A percentile compares a stretch with the other conserved stretches of the same genome.
Conservation (phyloP, 2,113 vertebrate species). For the Chrysemys picta region DNA sequence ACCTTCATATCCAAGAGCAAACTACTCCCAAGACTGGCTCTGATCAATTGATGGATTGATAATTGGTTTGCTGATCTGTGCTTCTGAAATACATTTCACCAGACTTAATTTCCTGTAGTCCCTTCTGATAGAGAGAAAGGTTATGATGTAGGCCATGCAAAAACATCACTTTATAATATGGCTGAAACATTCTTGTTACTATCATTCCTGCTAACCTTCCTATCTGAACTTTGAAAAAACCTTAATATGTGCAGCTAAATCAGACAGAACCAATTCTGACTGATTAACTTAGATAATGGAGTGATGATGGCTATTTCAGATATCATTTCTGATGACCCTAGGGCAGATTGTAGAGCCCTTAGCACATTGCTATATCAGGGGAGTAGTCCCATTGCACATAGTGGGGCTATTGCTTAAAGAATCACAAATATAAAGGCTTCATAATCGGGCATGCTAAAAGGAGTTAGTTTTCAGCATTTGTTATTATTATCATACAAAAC, state of each 20-base stretch:
- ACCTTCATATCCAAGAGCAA: constrained; percentile 57
- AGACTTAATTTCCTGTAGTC: neutral
- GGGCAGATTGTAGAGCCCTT: neutral
- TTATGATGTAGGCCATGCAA: neutral
- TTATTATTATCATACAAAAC: neutral
- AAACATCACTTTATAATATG: constrained; percentile 1
- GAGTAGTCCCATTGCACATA: neutral
- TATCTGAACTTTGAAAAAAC: constrained; percentile 55
- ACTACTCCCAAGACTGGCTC: constrained; percentile 62
- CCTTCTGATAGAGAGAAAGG: constrained; percentile 11
- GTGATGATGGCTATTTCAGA: neutral
- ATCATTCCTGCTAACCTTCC: constrained; percentile 43
- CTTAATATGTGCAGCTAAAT: constrained; percentile 33
- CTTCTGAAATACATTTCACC: neutral
- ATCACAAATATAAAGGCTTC: neutral
- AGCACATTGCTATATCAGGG: neutral
- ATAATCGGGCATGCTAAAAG: neutral
- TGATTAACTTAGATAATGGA: neutral
- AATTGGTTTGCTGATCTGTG: constrained; percentile 50
- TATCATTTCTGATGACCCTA: neutral
- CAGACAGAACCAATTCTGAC: neutral
- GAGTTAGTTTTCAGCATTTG: no score
- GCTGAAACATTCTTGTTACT: neutral
- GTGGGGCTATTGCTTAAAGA: neutral
- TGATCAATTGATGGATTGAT: constrained; percentile 66